Evolutionary conservation across 2,797 vertebrate genomes (phyloP).

Genomic region (Sphenodon punctatus): DNA sequence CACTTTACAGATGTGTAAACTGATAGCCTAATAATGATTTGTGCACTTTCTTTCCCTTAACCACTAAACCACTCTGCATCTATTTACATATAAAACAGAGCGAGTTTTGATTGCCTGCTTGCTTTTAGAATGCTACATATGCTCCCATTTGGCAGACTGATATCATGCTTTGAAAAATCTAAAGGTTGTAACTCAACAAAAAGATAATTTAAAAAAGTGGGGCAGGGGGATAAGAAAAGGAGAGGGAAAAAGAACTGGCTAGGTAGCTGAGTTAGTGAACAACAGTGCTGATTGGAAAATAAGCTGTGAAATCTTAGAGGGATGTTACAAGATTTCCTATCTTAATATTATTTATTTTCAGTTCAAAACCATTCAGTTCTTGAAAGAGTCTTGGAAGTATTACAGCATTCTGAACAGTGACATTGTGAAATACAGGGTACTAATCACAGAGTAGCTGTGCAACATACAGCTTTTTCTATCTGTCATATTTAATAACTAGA

Average conservation of each 20-base stretch:
- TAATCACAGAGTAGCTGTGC: slow-evolving; percentile 65
- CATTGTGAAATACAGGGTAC: slow-evolving; percentile 68
- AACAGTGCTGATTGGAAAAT: slow-evolving; percentile 38
- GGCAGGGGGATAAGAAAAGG: background rate
- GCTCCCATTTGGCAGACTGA: no score
- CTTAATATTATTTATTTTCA: slow-evolving; percentile 45
- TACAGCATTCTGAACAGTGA: slow-evolving; percentile 45
- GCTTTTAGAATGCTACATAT: no score
- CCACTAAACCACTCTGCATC: slow-evolving; percentile 17
- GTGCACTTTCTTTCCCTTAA: slow-evolving; percentile 6
- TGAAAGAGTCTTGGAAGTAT: slow-evolving; percentile 58
- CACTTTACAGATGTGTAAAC: slow-evolving; percentile 27
- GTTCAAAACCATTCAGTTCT: slow-evolving; percentile 50
- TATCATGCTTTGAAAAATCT: background rate
- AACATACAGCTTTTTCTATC: slow-evolving; percentile 66
- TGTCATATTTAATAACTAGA: slow-evolving; percentile 76
- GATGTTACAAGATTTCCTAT: slow-evolving; percentile 37
- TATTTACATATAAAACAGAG: slow-evolving; percentile 25
- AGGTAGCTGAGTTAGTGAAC: slow-evolving; percentile 37
- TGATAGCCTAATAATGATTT: slow-evolving; percentile 20
- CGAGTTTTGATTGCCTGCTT: background rate
- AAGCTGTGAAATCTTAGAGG: slow-evolving; percentile 38
- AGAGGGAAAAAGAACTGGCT: background rate
- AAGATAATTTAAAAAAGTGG: no score
- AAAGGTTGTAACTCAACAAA: no score